Evolutionary conservation across 2,797 vertebrate genomes (phyloP).

Genomic region (Danionella dracula): DNA sequence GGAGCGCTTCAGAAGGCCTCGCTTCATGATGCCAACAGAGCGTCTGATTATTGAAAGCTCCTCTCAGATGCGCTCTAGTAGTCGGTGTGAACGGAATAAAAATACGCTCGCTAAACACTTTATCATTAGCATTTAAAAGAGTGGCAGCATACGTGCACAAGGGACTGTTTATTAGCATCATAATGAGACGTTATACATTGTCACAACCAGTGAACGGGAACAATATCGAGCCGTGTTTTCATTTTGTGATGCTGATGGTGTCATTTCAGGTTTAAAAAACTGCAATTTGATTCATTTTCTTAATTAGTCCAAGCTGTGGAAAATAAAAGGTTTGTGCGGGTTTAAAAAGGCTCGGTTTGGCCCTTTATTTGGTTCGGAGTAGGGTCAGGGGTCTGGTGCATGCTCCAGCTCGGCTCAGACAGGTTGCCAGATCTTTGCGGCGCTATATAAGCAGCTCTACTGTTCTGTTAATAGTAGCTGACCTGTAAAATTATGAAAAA

Average conservation of each 20-base stretch:
- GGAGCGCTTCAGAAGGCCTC: slow-evolving; percentile 1
- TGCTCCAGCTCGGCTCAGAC: too few species aligned
- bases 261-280: background rate
- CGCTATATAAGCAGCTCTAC: too few species aligned
- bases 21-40: slow-evolving; percentile 3
- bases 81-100: slow-evolving; percentile 36
- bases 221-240: slow-evolving; percentile 24
- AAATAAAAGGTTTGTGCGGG: background rate
- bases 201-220: background rate
- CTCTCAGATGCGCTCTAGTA: slow-evolving; percentile 16
- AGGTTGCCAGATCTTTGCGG: too few species aligned
- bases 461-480: too few species aligned
- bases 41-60: slow-evolving; percentile 28
- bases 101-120: slow-evolving; percentile 55
- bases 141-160: slow-evolving; percentile 44
- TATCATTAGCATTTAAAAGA: slow-evolving; percentile 56
- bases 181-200: slow-evolving; percentile 34
- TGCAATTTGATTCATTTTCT: too few species aligned
- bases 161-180: slow-evolving; percentile 39
- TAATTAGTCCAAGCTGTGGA: background rate
- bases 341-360: background rate
- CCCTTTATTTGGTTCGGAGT: background rate
- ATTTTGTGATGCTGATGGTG: slow-evolving; percentile 2
- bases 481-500: too few species aligned
- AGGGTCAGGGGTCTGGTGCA: too few species aligned